Evolutionary conservation across 2,888 invertebrate genomes (phyloP), one percentile per base, ranked within the genome.

Genomic region (Phytoseiulus persimilis): DNA sequence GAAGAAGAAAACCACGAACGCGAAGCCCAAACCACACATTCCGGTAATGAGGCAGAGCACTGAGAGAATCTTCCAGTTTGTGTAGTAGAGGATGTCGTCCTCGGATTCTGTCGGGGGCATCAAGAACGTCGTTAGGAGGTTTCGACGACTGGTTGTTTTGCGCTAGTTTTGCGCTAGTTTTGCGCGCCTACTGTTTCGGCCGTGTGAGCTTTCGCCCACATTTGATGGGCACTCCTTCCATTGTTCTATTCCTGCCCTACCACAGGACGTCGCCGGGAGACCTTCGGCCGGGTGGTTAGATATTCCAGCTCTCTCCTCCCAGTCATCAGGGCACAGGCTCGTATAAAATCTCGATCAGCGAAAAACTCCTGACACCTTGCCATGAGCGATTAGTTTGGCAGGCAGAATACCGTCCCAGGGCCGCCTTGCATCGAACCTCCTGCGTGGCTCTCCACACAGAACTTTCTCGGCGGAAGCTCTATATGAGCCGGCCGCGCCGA

Each of bases 1-100:
- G 87, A 87, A 87, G 87, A 87, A 87, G 87, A 87, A 87, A n/a
- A 87, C 87, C 39, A 87, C 87, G 45, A 87, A 87, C n/a, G 87
- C 87, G 32, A 87, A 87, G 39, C 87, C 87, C 28, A 87, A 45
- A n/a, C 87, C 87, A 32, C 87, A 87, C 32, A 87, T n/a, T n/a
- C 87, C 87, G 23, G 87, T 87, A 28, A 87, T 87, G 87, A 33
- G 39, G 45, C 87, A 87, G 39, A 87, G 33, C 32, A 87, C 32
- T 45, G 87, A 33, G 32, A 87, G 45, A 33, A 87, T 45, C 32
- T 87, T 87, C 87, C 87, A 87, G 45, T 87, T 87, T 0, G 87
- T 33, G 33, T 87, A 87, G 87, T 87, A 87, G n/a, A 87, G 45
- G 14, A 87, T 39, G n/a, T 87, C 87, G 32, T 87, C 87, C 31